Evolutionary conservation across 1,140 invertebrate species (phyloP).

Genomic region (Dendrolimus punctatus): DNA sequence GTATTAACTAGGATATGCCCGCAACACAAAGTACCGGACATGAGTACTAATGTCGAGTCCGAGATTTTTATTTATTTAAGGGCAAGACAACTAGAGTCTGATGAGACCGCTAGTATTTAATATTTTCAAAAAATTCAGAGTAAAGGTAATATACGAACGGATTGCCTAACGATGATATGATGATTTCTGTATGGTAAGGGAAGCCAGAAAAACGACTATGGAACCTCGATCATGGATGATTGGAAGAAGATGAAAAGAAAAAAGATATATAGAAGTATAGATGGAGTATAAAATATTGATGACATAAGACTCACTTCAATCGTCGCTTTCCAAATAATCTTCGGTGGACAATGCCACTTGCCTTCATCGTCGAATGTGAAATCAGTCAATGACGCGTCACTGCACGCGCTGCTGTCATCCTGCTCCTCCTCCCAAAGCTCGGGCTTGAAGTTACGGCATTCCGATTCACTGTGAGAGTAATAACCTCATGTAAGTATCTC

Average conservation of each 20-base stretch:
- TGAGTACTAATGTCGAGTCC: too few relatives aligned
- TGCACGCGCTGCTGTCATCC: conserved; percentile 61
- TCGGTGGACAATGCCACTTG: conserved; percentile 85
- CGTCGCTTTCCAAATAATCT: conserved; percentile 85
- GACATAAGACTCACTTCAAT: conserved; percentile 73
- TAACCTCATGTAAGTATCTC: not conserved
- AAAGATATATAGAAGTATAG: not conserved
- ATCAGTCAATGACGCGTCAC: conserved; percentile 53
- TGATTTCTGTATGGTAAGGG: too few relatives aligned
- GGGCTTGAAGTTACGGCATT: conserved; percentile 37
- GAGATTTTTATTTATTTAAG: too few relatives aligned
- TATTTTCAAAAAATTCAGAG: too few relatives aligned
- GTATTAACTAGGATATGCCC: too few relatives aligned
- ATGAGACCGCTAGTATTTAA: too few relatives aligned
- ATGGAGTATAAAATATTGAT: not conserved
- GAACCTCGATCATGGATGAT: not conserved
- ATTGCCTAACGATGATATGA: too few relatives aligned
- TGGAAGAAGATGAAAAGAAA: not conserved
- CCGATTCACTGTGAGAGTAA: conserved; percentile 34
- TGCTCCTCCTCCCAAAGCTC: conserved; percentile 49
- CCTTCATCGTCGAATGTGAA: conserved; percentile 63
- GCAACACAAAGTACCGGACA: too few relatives aligned
- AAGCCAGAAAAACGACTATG: too few relatives aligned
- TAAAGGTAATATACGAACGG: too few relatives aligned
- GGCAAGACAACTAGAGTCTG: too few relatives aligned